Percentiles rank a stretch among this genome's conserved stretches.
Evolutionary conservation across 2,113 vertebrate species (phyloP).

Genomic region (Pseudonaja textilis): DNA sequence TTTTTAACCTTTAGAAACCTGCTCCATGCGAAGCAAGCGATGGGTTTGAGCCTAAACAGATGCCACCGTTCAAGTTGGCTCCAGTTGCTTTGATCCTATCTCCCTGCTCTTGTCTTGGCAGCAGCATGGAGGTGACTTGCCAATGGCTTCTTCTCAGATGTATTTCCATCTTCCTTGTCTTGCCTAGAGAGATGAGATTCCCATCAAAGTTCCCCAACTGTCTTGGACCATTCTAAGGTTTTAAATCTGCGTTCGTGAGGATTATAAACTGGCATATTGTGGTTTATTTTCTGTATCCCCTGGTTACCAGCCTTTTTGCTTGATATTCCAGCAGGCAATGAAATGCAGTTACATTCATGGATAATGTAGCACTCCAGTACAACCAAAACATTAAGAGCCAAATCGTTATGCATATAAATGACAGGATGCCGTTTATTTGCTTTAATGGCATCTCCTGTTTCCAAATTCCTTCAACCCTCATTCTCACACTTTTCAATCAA

Average conservation of each 20-base stretch:
- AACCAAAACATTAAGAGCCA: not conserved
- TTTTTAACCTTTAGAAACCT: not conserved
- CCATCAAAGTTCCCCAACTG: not conserved
- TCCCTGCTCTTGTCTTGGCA: not conserved
- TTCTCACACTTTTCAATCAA: not conserved
- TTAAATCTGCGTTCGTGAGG: not conserved
- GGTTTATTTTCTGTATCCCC: not conserved
- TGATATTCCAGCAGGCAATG: not conserved
- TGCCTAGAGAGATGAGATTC: not conserved
- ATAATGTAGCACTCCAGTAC: not conserved
- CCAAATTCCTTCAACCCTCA: not conserved
- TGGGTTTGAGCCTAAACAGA: not conserved
- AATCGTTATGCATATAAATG: not conserved
- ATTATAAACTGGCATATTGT: not conserved
- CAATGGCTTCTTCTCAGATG: not conserved
- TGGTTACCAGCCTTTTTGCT: not conserved
- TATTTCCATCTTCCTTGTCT: not conserved
- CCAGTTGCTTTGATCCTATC: not conserved
- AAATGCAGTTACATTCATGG: not conserved
- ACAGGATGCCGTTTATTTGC: not conserved
- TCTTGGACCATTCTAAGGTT: not conserved
- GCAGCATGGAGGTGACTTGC: not conserved
- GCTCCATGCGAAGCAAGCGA: not conserved
- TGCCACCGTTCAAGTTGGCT: not conserved
- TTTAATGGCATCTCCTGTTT: not conserved